Percentiles rank a stretch among this genome's conserved stretches.
Evolutionary conservation across 2,888 invertebrate species (phyloP).

Genomic region (Callyntrura guangdongensis): DNA sequence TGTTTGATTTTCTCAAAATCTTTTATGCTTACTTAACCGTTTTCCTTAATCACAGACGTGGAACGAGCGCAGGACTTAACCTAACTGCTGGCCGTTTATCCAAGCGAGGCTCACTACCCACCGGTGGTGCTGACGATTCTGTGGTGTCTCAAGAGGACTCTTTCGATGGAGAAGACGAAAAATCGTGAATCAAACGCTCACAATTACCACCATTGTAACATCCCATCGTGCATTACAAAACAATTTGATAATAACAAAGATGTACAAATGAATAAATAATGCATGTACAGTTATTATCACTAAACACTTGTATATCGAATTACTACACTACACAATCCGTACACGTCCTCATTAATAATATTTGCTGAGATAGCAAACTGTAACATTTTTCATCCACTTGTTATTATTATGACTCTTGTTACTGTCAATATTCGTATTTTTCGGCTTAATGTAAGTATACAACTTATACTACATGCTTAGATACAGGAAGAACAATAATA

Average conservation of each 20-base stretch:
- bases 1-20: neutral
- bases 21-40: too few species aligned
- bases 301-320: neutral
- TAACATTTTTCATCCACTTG: slow-evolving; percentile 41
- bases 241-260: slow-evolving; percentile 34
- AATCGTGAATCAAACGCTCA: slow-evolving; percentile 64
- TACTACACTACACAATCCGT: neutral
- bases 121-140: slow-evolving; percentile 91
- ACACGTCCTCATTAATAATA: neutral
- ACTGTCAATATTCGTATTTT: slow-evolving; percentile 31
- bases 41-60: slow-evolving; percentile 86
- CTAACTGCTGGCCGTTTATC: slow-evolving; percentile 88
- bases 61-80: slow-evolving; percentile 88
- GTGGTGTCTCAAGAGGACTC: slow-evolving; percentile 91
- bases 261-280: slow-evolving; percentile 36
- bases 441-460: slow-evolving; percentile 23
- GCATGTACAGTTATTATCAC: slow-evolving; percentile 23
- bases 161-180: slow-evolving; percentile 90
- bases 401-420: slow-evolving; percentile 29
- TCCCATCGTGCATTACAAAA: slow-evolving; percentile 51
- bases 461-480: neutral
- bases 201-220: slow-evolving; percentile 23
- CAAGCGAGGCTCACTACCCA: slow-evolving; percentile 90
- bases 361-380: neutral
- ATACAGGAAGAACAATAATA: neutral